A percentile compares a stretch with the other conserved stretches of the same genome.
Evolutionary conservation across 1,140 invertebrate species (phyloP).

Genomic region (Ceratina calcarata): DNA sequence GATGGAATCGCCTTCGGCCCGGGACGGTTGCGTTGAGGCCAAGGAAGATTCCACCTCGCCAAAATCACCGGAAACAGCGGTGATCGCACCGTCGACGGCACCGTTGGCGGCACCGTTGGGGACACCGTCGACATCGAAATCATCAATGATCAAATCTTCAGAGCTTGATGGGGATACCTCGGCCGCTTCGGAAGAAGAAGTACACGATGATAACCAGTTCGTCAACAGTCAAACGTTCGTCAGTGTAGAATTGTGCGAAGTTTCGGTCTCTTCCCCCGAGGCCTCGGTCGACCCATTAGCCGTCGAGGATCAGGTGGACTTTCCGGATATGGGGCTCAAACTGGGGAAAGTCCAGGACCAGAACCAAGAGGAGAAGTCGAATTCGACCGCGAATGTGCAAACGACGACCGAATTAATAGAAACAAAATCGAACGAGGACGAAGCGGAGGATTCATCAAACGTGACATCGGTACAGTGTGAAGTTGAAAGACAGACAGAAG

Average conservation of each 20-base stretch:
- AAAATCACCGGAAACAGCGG: conserved; percentile 23
- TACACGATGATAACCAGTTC: not conserved
- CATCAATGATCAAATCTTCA: not conserved
- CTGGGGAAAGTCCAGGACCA: not conserved
- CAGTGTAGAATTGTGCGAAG: not conserved
- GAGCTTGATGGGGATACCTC: not conserved
- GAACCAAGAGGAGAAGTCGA: not conserved
- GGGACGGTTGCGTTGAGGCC: conserved; percentile 62
- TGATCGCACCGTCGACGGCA: not conserved
- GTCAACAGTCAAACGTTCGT: not conserved
- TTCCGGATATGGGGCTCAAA: conserved; percentile 6
- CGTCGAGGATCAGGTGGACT: not conserved
- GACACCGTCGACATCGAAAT: not conserved
- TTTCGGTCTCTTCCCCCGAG: not conserved
- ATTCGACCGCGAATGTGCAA: not conserved
- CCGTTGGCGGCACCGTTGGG: not conserved
- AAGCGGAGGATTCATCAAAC: not conserved
- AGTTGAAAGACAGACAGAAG: not conserved
- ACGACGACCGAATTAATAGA: not conserved
- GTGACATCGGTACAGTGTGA: not conserved
- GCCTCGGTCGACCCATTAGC: not conserved
- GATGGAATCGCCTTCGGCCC: conserved; percentile 75
- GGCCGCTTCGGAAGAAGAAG: not conserved
- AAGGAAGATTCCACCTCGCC: conserved; percentile 73
- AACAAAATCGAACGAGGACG: not conserved